Evolutionary conservation across 2,113 vertebrate species (phyloP), one percentile per base, ranked within the genome.

Genomic region (Nesoenas mayeri): DNA sequence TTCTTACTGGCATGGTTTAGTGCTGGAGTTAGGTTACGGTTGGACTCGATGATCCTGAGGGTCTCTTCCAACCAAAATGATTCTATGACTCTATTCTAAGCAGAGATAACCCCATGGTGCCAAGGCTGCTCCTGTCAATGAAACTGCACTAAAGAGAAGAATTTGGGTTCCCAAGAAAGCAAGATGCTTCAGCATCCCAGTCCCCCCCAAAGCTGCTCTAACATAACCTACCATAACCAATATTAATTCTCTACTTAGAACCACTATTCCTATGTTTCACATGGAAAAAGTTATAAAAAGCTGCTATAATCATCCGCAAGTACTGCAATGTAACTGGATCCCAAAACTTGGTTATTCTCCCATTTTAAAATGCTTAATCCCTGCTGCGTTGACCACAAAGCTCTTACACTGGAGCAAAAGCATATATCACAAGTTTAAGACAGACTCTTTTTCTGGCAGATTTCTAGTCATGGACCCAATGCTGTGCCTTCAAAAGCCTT

Each of bases 391-490:
- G 65, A 28, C 53, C 66, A 60, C 28, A 88, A 32, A 75, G 31
- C 28, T 50, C 62, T 64, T 54, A 12, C 50, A 31, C 14, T 26
- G 44, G 17, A 75, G 20, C 31, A 65, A 70, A 83, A 92, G 28
- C 53, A 40, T 2, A 0, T 1, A 80, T 12, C 40, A 61, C 19
- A 61, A 15, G 48, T 53, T 40, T 5, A 38, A 22, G 24, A 53
- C 12, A n/a, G 61, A 14, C 9, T 57, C 11, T 32, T 84, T 48
- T 58, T 24, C 44, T 75, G 50, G 11, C 10, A 53, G 42, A 19
- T 28, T 56, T 51, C 54, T 22, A 34, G 16, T 5, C 15, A 15
- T 3, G 40, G 60, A 29, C 2, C 1, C 10, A 29, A 34, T 6
- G n/a, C 29, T 54, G 19, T 8, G 65, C 32, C 70, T 83, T 36